Evolutionary conservation across 2,113 vertebrate genomes (phyloP).

Genomic region (Corapipo altera): DNA sequence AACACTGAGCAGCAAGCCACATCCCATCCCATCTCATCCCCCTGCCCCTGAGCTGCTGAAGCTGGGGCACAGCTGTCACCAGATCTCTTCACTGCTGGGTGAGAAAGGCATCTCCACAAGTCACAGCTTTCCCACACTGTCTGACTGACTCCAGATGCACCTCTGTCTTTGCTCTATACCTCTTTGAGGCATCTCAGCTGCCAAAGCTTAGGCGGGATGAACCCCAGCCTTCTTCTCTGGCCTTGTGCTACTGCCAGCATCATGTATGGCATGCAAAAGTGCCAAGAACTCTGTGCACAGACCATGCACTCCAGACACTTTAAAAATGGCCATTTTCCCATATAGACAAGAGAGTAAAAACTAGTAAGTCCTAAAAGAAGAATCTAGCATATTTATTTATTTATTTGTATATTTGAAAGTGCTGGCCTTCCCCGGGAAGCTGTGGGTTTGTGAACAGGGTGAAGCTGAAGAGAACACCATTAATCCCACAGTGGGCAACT

Average conservation of each 20-base stretch:
- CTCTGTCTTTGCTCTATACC: neutral
- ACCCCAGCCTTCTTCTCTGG: neutral
- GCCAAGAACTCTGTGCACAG: neutral
- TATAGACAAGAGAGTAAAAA: neutral
- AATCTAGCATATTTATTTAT: neutral
- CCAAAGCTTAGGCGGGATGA: neutral
- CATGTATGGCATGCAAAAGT: neutral
- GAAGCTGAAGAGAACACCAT: neutral
- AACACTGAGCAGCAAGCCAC: fast-evolving
- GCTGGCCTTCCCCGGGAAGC: neutral
- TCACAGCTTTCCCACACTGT: neutral
- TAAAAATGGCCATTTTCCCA: neutral
- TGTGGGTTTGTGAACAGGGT: neutral
- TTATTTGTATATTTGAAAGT: neutral
- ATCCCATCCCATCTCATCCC: neutral
- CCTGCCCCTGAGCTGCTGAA: neutral
- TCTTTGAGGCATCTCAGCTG: neutral
- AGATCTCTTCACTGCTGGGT: neutral
- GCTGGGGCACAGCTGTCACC: neutral
- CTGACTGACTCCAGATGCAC: neutral
- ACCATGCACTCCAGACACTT: neutral
- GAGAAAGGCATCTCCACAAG: neutral
- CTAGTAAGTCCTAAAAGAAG: neutral
- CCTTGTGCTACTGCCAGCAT: neutral
- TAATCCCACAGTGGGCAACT: neutral